These are phyloP conservation scores for Nezara viridula DNA, from an alignment of 2,888 invertebrate genomes.

Conservation along the genomic window DNA sequence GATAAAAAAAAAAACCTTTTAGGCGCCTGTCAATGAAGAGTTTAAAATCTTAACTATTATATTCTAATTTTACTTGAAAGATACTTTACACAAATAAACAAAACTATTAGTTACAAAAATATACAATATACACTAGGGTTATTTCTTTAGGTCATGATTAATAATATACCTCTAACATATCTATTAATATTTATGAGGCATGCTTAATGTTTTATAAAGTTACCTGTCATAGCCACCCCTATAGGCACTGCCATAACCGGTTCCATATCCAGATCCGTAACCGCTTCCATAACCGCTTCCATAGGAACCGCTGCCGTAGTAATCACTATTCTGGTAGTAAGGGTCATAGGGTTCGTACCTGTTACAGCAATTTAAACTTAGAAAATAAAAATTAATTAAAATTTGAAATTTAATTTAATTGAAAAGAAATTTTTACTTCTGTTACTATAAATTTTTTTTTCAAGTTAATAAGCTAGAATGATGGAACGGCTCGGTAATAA, in stretches of 20 bases:
- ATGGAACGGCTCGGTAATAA: no score
- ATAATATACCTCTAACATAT: no score
- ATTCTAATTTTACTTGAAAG: neutral
- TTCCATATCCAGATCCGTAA: no score
- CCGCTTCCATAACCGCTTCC: neutral
- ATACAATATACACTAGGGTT: neutral
- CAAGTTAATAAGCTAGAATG: no score
- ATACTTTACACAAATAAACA: no score
- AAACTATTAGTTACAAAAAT: neutral
- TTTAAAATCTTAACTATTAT: neutral
- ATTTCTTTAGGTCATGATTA: neutral
- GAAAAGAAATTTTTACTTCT: no score
- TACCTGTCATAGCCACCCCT: slow-evolving; percentile 37
- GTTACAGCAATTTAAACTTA: neutral
- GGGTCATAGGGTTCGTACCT: slow-evolving; percentile 43
- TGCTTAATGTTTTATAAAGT: neutral
- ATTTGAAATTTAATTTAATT: no score
- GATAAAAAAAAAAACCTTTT: neutral
- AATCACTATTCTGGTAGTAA: slow-evolving; percentile 10
- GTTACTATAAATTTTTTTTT: no score
- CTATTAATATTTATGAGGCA: neutral
- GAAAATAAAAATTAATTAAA: neutral
- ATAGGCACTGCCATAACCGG: neutral
- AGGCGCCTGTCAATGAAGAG: neutral
- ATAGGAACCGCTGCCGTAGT: neutral